Percentiles rank a stretch among this genome's conserved stretches.
phyloP scores from a whole-genome alignment of 2,888 invertebrate species.

The Harpagoxenus sublaevis region DNA sequence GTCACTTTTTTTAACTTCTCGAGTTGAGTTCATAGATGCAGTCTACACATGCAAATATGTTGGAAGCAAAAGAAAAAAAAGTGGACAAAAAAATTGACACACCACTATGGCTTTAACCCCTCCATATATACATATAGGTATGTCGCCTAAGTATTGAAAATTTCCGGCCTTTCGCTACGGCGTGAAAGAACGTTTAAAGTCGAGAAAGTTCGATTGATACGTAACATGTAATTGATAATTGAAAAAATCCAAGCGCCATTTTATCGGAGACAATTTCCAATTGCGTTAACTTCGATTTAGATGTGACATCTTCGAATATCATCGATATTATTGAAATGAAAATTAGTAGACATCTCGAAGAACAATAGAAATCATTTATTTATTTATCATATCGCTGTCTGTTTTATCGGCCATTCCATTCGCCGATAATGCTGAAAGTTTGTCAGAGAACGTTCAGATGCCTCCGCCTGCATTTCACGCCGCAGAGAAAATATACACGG shows the following conservation, averaged over 20 bases:
- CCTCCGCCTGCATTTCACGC: slow-evolving; percentile 21
- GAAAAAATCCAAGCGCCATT: not conserved
- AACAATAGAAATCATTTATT: not conserved
- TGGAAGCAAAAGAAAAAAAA: too few species aligned
- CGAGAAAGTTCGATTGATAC: not conserved
- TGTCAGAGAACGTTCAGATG: slow-evolving; percentile 27
- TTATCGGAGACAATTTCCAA: not conserved
- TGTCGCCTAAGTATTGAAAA: not conserved
- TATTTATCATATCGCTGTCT: not conserved
- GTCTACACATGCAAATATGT: too few species aligned
- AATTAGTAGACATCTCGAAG: not conserved
- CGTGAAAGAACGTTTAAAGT: not conserved
- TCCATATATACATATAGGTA: not conserved
- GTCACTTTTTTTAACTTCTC: too few species aligned
- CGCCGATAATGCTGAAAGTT: not conserved
- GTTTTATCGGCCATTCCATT: slow-evolving; percentile 25
- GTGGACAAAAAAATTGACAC: too few species aligned
- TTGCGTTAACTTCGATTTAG: not conserved
- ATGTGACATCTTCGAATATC: not conserved
- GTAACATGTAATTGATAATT: not conserved
- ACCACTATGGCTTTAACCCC: too few species aligned
- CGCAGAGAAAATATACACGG: slow-evolving; percentile 5
- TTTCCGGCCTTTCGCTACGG: not conserved
- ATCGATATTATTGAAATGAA: not conserved
- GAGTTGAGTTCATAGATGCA: too few species aligned